These are phyloP conservation scores for Gibbula magus DNA, from an alignment of 2,888 invertebrate genomes.

Conservation along the genomic window DNA sequence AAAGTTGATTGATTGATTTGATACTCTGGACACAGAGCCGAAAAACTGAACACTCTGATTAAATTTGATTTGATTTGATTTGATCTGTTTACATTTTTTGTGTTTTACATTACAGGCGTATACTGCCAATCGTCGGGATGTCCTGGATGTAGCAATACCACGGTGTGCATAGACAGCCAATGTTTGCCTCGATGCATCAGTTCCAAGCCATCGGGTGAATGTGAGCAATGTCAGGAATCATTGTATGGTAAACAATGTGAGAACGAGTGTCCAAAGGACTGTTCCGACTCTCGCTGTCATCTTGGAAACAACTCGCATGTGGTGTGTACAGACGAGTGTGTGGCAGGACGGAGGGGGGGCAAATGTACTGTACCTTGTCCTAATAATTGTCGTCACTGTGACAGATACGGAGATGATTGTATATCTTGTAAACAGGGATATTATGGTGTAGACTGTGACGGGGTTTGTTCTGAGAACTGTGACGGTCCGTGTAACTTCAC, in stretches of 20 bases:
- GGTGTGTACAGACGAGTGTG: conserved; percentile 38
- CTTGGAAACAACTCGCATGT: conserved; percentile 36
- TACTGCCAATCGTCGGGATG: too few species aligned
- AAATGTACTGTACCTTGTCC: conserved; percentile 14
- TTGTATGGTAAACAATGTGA: background rate
- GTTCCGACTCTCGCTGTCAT: background rate
- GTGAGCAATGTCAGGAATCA: background rate
- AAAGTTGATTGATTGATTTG: too few species aligned
- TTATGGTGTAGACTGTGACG: background rate
- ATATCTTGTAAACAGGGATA: background rate
- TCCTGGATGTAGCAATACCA: too few species aligned
- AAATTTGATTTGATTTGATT: too few species aligned
- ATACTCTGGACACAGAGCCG: too few species aligned
- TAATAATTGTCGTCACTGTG: background rate
- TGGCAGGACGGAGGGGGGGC: conserved; percentile 33
- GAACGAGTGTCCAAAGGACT: background rate
- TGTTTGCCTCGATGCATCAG: background rate
- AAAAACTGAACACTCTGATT: too few species aligned
- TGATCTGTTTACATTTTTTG: too few species aligned
- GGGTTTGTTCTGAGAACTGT: background rate
- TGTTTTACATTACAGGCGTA: too few species aligned
- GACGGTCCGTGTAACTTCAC: background rate
- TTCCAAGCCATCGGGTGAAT: background rate
- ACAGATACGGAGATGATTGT: background rate
- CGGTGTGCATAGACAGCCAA: background rate